These are phyloP conservation scores for Hemicrepidius hirtus DNA, from an alignment of 2,888 invertebrate genomes.

Conservation along the genomic window DNA sequence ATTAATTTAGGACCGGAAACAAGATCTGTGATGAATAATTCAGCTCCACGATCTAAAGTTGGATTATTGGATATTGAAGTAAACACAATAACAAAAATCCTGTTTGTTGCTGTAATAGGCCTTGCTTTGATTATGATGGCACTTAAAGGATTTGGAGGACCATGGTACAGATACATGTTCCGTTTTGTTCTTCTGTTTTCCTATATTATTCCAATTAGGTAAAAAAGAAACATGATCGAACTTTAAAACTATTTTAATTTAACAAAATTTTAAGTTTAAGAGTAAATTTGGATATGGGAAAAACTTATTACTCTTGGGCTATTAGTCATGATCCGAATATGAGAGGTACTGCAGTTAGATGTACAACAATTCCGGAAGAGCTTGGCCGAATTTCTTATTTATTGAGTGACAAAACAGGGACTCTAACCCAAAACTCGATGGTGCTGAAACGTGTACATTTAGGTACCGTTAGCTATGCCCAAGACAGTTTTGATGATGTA, in stretches of 20 bases:
- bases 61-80: constrained; percentile 97
- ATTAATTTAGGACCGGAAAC: constrained; percentile 87
- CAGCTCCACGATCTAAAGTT: constrained; percentile 95
- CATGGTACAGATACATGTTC: constrained; percentile 97
- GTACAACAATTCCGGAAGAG: constrained; percentile 99
- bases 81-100: constrained; percentile 95
- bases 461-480: constrained; percentile 93
- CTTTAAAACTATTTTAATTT: neutral
- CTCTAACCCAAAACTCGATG: constrained; percentile 99
- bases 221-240: neutral
- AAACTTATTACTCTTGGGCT: constrained; percentile 97
- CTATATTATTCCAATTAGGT: constrained; percentile 98
- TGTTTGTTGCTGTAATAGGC: constrained; percentile 93
- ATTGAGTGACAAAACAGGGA: constrained; percentile 99
- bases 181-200: constrained; percentile 97
- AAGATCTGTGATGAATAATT: constrained; percentile 98
- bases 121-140: constrained; percentile 96
- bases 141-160: constrained; percentile 96
- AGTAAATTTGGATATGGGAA: constrained; percentile 99
- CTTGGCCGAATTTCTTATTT: constrained; percentile 96
- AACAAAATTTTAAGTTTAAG: constrained; percentile 82
- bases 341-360: constrained; percentile 94
- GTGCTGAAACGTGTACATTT: constrained; percentile 96
- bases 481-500: constrained; percentile 90
- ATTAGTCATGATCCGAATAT: constrained; percentile 96